These are phyloP conservation scores for Rhopilema esculentum DNA, from an alignment of 30 jellyfish, hydroid and myxozoan genomes.

Conservation along the genomic window DNA sequence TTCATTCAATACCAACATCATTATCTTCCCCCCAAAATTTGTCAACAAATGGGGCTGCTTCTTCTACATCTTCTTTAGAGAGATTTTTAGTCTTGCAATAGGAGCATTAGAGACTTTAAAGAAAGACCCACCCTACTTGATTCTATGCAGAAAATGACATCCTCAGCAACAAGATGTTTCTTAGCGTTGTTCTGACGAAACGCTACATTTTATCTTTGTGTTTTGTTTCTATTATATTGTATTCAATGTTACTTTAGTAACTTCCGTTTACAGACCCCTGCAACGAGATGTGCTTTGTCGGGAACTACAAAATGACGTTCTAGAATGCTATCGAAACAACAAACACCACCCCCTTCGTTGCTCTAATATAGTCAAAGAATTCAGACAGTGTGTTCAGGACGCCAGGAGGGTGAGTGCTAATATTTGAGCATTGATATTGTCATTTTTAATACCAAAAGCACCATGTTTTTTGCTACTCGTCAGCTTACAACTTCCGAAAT, in stretches of 20 bases:
- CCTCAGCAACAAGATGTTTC: neutral
- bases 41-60: too few species aligned
- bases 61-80: too few species aligned
- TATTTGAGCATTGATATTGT: neutral
- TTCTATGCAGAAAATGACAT: neutral
- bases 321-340: constrained; percentile 65
- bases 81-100: too few species aligned
- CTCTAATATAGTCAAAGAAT: constrained; percentile 71
- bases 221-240: too few species aligned
- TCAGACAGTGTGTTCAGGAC: constrained; percentile 67
- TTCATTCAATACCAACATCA: too few species aligned
- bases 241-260: neutral
- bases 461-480: too few species aligned
- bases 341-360: constrained; percentile 73
- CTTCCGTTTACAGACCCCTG: constrained; percentile 60
- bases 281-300: constrained; percentile 54
- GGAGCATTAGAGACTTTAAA: too few species aligned
- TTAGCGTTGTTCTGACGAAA: neutral
- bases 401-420: constrained; percentile 75
- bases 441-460: too few species aligned
- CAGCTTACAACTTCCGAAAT: too few species aligned
- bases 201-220: too few species aligned
- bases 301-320: constrained; percentile 51
- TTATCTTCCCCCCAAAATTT: too few species aligned
- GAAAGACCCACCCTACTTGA: too few species aligned